phyloP scores from a whole-genome alignment of 2,113 vertebrate species.

The Chionomys nivalis region DNA sequence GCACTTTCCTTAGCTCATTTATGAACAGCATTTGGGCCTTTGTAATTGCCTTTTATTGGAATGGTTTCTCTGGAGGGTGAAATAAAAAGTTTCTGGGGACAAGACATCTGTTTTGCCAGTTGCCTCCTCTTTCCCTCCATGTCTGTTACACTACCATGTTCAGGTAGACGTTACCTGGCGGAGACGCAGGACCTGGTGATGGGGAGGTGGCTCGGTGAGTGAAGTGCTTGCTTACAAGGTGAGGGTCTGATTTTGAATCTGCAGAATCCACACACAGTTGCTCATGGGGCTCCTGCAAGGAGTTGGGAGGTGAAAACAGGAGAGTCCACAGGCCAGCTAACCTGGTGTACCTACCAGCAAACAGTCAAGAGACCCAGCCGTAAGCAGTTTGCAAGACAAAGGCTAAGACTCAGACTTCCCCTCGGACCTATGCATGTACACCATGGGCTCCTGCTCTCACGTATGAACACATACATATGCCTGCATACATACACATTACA shows the following conservation, averaged over 20 bases:
- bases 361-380: background rate
- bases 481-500: background rate
- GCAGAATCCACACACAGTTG: background rate
- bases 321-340: background rate
- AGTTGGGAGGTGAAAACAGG: background rate
- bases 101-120: conserved; percentile 8
- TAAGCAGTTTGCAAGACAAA: background rate
- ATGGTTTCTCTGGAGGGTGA: conserved; percentile 32
- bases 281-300: background rate
- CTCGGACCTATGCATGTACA: background rate
- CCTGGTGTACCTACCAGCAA: background rate
- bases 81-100: conserved; percentile 33
- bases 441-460: too few species aligned
- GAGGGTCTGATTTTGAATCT: background rate
- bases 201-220: too few species aligned
- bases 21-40: conserved; percentile 25
- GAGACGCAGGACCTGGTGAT: background rate
- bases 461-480: background rate
- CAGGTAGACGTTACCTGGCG: background rate
- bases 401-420: background rate
- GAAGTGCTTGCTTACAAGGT: background rate
- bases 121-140: background rate
- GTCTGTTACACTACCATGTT: background rate
- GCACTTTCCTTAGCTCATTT: background rate
- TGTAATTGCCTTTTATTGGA: conserved; percentile 47